Evolutionary conservation across 1,140 invertebrate species (phyloP), one percentile per base, ranked within the genome.

Genomic region (Rhopalosiphum maidis): DNA sequence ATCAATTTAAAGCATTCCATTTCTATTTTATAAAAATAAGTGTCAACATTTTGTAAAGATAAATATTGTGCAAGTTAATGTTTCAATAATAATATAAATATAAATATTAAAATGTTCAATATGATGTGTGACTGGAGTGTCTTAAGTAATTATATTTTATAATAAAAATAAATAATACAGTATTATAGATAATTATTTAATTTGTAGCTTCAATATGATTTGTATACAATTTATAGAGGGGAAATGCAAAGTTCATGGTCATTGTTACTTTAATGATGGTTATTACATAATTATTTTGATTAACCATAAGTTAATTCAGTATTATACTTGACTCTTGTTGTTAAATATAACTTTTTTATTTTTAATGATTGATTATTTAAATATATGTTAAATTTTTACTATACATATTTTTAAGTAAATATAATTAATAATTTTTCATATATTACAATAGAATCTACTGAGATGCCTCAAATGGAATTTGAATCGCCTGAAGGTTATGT

Each of bases 401-500:
- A 25, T 9, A n/a, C 1, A 18, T 68, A n/a, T 68, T 68, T 68
- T 25, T 25, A 68, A 68, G 15, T n/a, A 68, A 68, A 68, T 68
- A 68, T 68, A 23, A 68, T 5, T 11, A 68, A 30, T 68, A 68
- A 68, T 30, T 68, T 68, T n/a, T 68, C 30, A 18, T 68, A n/a
- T 51, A 43, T 85, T 55, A 55, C 35, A 82, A 48, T 41, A 93
- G 91, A 93, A 21, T 7, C 23, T 2, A 46, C 60, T 55, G 48
- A 85, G 55, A 43, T 41, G n/a, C 35, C 43, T 55, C 91, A 55
- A 85, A 82, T 37, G 2, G 91, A 85, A 86, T 85, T 37, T 41
- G 55, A n/a, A 6, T 41, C 89, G 51, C 94, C 95, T 43, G 96
- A 96, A 68, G 96, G 96, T 87, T 97, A 97, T 94, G 96, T 97